A percentile compares a stretch with the other conserved stretches of the same genome.
These are phyloP conservation scores for Recurvirostra avosetta DNA, from an alignment of 2,113 vertebrate genomes.

Conservation along the genomic window DNA sequence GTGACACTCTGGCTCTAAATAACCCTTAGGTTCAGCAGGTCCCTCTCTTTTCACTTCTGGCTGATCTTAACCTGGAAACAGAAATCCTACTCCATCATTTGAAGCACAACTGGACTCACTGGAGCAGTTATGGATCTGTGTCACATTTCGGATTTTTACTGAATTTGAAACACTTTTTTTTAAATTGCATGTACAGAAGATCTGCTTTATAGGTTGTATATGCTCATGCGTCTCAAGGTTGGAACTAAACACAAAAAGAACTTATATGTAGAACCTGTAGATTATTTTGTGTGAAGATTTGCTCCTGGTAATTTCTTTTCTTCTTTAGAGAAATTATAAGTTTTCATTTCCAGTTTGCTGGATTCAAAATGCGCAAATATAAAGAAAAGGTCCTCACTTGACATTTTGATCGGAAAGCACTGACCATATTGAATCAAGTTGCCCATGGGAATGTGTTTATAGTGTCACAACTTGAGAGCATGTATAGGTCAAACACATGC, in stretches of 20 bases:
- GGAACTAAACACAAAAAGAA: background rate
- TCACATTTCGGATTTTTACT: background rate
- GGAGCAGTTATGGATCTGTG: background rate
- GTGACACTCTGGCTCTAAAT: background rate
- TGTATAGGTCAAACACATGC: background rate
- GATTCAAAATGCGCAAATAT: background rate
- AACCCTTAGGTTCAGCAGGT: background rate
- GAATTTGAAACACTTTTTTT: background rate
- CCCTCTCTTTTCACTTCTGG: background rate
- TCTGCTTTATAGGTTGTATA: background rate
- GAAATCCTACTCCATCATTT: background rate
- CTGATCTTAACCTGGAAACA: background rate
- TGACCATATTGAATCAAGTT: background rate
- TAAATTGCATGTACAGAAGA: background rate
- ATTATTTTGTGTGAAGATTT: background rate
- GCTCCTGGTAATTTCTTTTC: background rate
- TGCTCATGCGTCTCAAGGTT: background rate
- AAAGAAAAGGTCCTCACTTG: background rate
- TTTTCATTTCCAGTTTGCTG: background rate
- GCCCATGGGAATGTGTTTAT: background rate
- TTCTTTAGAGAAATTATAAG: background rate
- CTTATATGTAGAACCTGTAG: background rate
- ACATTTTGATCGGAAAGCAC: background rate
- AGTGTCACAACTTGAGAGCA: background rate
- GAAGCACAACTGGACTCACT: background rate